These are phyloP conservation scores for Motacilla tschutschensis DNA, from an alignment of 2,113 vertebrate species.

Conservation along the genomic window DNA sequence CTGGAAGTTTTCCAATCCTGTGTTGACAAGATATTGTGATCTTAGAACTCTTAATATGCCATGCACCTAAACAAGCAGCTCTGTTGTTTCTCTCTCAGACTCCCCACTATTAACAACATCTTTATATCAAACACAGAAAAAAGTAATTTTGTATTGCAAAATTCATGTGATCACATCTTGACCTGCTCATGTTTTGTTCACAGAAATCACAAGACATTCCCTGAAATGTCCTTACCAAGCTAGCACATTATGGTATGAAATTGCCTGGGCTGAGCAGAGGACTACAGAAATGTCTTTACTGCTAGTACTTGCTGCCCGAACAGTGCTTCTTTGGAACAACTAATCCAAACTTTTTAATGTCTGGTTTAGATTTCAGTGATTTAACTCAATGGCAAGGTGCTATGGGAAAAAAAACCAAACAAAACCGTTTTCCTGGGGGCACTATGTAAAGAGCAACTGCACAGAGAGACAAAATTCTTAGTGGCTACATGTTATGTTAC, in stretches of 20 bases:
- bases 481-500: neutral
- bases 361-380: neutral
- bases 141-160: neutral
- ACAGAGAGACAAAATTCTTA: neutral
- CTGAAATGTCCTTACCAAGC: neutral
- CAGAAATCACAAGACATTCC: neutral
- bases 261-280: neutral
- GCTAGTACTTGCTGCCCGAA: neutral
- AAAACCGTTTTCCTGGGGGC: neutral
- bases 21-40: neutral
- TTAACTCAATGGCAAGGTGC: neutral
- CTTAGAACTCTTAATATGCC: neutral
- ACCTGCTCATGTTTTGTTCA: neutral
- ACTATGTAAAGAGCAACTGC: neutral
- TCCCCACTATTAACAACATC: neutral
- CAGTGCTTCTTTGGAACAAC: neutral
- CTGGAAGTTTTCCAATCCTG: neutral
- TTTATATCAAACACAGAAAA: neutral
- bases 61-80: neutral
- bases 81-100: neutral
- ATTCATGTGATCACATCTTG: fast-evolving
- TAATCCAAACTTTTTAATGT: neutral
- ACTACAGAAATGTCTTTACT: neutral
- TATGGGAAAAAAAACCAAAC: neutral
- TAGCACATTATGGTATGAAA: neutral